These are phyloP conservation scores for Ectropis crepuscularia DNA, from an alignment of 2,888 invertebrate genomes.

Conservation along the genomic window DNA sequence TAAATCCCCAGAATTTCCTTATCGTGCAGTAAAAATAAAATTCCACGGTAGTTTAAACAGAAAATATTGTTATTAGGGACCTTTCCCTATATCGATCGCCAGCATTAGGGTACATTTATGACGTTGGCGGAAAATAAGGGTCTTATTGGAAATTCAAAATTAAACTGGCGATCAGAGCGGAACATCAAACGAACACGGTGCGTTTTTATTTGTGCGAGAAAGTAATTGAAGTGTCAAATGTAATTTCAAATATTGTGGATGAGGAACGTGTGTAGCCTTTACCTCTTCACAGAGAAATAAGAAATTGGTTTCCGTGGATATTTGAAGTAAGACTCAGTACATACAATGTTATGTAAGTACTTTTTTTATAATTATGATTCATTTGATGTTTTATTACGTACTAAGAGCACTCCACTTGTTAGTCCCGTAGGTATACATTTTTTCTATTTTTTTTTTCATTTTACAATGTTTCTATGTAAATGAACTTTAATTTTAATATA, in stretches of 20 bases:
- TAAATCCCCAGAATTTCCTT: neutral
- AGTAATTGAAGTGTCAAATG: slow-evolving; percentile 18
- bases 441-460: too few species aligned
- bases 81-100: slow-evolving; percentile 1
- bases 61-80: slow-evolving; percentile 15
- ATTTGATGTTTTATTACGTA: too few species aligned
- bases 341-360: too few species aligned
- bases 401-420: too few species aligned
- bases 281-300: neutral
- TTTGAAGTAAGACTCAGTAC: neutral
- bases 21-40: slow-evolving; percentile 1
- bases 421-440: too few species aligned
- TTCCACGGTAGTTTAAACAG: neutral
- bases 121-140: slow-evolving; percentile 4
- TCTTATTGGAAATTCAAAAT: slow-evolving; percentile 26
- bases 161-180: slow-evolving; percentile 18
- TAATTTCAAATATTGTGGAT: slow-evolving; percentile 12
- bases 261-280: neutral
- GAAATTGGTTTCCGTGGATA: neutral
- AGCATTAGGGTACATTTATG: slow-evolving; percentile 13
- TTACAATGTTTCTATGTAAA: too few species aligned
- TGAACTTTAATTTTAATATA: too few species aligned
- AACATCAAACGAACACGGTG: slow-evolving; percentile 15
- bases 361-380: too few species aligned
- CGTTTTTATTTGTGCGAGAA: slow-evolving; percentile 9